A percentile compares a stretch with the other conserved stretches of the same genome.
Evolutionary conservation across 2,113 vertebrate genomes (phyloP).

Genomic region (Lonchura striata): DNA sequence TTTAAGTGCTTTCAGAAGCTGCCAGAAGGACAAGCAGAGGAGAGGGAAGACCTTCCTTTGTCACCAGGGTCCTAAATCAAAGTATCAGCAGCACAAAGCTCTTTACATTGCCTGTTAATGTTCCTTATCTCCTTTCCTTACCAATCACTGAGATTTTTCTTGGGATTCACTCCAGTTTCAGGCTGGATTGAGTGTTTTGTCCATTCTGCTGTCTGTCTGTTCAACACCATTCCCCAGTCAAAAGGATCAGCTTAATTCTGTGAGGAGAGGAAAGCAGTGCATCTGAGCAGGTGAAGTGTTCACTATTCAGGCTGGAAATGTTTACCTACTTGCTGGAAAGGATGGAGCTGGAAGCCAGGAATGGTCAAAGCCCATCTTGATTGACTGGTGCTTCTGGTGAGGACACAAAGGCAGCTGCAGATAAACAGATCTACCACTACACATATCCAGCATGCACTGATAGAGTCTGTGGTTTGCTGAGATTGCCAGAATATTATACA

Average conservation of each 20-base stretch:
- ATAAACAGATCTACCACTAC: not conserved
- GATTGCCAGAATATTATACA: not conserved
- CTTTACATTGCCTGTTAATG: accelerated
- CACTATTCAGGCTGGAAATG: not conserved
- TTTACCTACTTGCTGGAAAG: not conserved
- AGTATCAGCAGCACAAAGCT: not conserved
- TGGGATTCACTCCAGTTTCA: not conserved
- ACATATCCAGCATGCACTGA: not conserved
- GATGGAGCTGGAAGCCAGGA: not conserved
- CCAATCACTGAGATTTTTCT: not conserved
- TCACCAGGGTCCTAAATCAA: not conserved
- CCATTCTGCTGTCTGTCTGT: not conserved
- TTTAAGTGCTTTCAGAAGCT: constrained; percentile 22
- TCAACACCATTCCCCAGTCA: not conserved
- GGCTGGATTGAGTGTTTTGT: not conserved
- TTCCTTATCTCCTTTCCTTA: not conserved
- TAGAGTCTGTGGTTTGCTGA: not conserved
- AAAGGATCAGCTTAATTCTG: not conserved
- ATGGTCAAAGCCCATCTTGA: not conserved
- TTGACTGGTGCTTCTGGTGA: not conserved
- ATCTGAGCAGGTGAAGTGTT: not conserved
- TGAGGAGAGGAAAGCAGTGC: not conserved
- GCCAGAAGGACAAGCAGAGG: not conserved
- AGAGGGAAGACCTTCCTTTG: constrained; percentile 2
- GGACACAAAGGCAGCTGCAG: not conserved